Base-by-base conservation (phyloP, 2,113 vertebrate species). In the Phyllostomus discolor region DNA sequence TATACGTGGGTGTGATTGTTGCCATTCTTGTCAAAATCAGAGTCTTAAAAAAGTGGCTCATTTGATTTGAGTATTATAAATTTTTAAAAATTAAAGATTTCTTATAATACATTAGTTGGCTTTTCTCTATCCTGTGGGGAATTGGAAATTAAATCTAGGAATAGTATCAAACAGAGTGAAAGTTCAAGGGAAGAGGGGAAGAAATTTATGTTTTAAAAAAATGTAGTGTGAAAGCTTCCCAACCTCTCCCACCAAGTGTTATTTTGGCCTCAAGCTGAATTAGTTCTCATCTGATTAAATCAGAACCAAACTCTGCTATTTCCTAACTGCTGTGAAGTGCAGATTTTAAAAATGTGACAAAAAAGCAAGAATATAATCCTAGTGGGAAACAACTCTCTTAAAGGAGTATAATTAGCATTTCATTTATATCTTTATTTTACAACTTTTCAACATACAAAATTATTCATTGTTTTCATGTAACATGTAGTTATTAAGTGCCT, bases 261-360 rank as follows among this genome's bases (percentile, higher is more conserved):
- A 97, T 52, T 88, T 92, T 97, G 62, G 19, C 50, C 92, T 96
- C 59, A 97, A 52, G 57, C 57, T 82, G 78, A 95, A 66, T 91
- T 93, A 83, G 12, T 95, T 90, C 52, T 88, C 92, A 79, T 96
- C 79, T 97, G 96, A 91, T 97, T 97, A 96, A 98, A 94, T 95
- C 94, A 95, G 35, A 93, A 83, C 24, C 82, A 48, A 80, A 89
- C 95, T 96, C 92, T 94, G n/a, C 50, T 94, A 38, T 70, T 97
- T 93, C 10, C 95, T 94, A 90, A 52, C 80, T 91, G 67, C 28
- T 46, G 95, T 96, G 96, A 96, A 95, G 52, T 96, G 20, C 76
- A 95, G 85, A 96, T 92, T 95, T 97, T 97, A 59, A 90, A 93
- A 96, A 98, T 85, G 85, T 98, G 98, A 97, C 95, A 95, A 85